Evolutionary conservation across 2,888 invertebrate genomes (phyloP), one percentile per base, ranked within the genome.

Genomic region (Poecilus cupreus): DNA sequence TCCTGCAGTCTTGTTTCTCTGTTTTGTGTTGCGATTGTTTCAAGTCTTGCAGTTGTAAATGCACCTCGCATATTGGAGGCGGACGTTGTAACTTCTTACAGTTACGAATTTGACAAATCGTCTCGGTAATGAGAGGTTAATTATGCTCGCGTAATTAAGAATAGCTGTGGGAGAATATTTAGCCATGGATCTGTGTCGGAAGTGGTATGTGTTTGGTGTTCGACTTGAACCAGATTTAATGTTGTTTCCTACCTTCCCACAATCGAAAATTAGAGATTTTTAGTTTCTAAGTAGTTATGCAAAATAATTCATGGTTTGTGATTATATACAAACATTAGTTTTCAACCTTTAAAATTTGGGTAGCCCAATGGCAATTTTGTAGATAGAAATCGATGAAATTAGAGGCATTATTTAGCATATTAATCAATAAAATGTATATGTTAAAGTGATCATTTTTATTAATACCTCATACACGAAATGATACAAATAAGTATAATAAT

Each of bases 151-250:
- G 72, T 72, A 72, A 72, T 72, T 72, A 72, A 72, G 72, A 46
- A 72, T 72, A 72, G 68, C 46, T 72, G 72, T 72, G 72, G 72
- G 72, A 72, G 72, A 72, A 72, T 46, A 68, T 68, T 68, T 68
- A 39, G 18, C 43, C 20, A 11, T 39, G 43, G 68, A 68, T 68
- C 8, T 68, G 26, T 60, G 60, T 68, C 68, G 68, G 68, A 68
- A 68, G 39, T 18, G 22, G 54, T 60, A 26, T 43, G 43, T 43
- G 43, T 60, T 60, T 13, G 60, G 60, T 24, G 26, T 60, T 60
- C 60, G 26, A 60, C 26, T 26, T 60, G 60, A 26, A 60, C 60
- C 60, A 60, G 60, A 60, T 60, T 60, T 26, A 2, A 60, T 60
- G 26, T 60, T 60, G 60, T 60, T 60, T 60, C 13, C 60, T 60